Conservation (phyloP, 1,140 invertebrate genomes). For the Triops longicaudatus region DNA sequence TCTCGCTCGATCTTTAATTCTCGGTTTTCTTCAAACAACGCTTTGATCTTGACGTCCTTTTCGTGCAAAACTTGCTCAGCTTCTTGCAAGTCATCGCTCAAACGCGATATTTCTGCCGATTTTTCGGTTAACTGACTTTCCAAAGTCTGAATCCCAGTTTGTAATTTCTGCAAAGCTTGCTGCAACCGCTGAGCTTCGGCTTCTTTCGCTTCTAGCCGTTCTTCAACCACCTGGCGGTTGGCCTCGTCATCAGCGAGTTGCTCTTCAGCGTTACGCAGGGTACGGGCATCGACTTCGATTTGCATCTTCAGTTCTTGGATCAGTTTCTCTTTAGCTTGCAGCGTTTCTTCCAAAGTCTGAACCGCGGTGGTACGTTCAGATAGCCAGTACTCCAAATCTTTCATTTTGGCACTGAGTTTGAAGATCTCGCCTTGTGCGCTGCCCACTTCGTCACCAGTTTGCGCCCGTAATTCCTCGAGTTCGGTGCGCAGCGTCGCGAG, state of each 20-base stretch:
- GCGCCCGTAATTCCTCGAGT: not conserved
- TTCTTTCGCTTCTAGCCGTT: conserved; percentile 2
- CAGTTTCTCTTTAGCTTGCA: conserved; percentile 11
- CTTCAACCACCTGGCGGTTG: not conserved
- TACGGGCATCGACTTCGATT: conserved; percentile 6
- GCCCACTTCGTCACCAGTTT: not conserved
- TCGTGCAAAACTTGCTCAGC: conserved; percentile 24
- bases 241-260: conserved; percentile 8
- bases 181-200: not conserved
- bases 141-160: not conserved
- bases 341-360: not conserved
- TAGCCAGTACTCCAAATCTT: conserved; percentile 21
- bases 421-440: conserved; percentile 18
- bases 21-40: not conserved
- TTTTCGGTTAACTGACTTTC: not conserved
- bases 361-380: conserved; percentile 3
- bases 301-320: not conserved
- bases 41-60: conserved; percentile 24
- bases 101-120: not conserved
- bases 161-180: conserved; percentile 17
- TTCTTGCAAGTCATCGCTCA: conserved; percentile 25
- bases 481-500: not conserved
- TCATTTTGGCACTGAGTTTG: conserved; percentile 18
- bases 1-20: not conserved
- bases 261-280: not conserved